phyloP scores from a whole-genome alignment of 1,140 invertebrate species.

The Trichonephila clavipes region DNA sequence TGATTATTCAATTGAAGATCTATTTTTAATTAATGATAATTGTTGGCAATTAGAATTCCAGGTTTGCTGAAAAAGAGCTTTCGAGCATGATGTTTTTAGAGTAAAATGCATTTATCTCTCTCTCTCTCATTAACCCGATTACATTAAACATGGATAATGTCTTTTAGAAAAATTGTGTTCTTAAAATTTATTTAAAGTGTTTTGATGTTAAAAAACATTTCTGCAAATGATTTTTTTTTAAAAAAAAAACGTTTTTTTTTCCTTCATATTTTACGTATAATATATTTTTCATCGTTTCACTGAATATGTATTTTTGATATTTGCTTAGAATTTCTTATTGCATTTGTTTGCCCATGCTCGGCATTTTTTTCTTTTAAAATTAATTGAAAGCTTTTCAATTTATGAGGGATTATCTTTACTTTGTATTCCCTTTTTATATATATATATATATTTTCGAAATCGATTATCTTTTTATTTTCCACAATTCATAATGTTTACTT shows the following conservation, averaged over 20 bases:
- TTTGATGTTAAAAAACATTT: neutral
- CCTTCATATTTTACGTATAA: neutral
- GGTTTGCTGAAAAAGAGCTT: too few relatives aligned
- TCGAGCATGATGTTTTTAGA: too few relatives aligned
- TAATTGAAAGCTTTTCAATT: neutral
- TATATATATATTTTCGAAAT: neutral
- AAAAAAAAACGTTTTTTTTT: neutral
- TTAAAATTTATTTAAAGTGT: neutral
- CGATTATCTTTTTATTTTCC: neutral
- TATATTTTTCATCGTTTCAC: neutral
- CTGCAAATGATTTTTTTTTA: neutral
- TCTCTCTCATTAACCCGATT: too few relatives aligned
- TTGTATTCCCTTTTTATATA: neutral
- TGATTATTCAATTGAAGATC: too few relatives aligned
- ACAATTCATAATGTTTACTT: neutral
- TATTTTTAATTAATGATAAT: too few relatives aligned
- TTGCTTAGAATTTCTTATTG: neutral
- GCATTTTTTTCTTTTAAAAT: neutral
- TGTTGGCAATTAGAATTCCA: too few relatives aligned
- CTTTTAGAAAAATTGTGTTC: neutral
- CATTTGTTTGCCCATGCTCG: neutral
- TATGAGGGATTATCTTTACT: constrained; percentile 5
- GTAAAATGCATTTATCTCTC: too few relatives aligned
- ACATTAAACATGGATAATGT: too few relatives aligned
- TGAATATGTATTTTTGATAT: neutral